phyloP scores from a whole-genome alignment of 64 coral and sea anemone genomes.

The Montipora foliosa region DNA sequence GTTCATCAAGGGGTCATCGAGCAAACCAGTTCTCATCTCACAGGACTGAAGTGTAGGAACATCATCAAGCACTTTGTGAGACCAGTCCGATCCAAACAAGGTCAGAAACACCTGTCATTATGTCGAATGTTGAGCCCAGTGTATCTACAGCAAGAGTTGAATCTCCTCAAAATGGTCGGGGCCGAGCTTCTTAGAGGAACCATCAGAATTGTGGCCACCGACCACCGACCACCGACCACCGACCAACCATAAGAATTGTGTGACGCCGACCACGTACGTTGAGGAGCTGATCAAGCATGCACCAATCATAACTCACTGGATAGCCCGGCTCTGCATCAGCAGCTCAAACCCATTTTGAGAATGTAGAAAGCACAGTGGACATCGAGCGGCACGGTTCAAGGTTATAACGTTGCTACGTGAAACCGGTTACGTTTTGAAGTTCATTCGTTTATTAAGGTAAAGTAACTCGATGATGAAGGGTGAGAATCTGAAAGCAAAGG shows the following conservation, averaged over 20 bases:
- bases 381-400: too few species aligned
- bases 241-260: background rate
- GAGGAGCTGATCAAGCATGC: background rate
- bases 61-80: background rate
- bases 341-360: background rate
- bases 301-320: background rate
- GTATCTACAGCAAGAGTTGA: background rate
- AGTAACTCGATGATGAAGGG: background rate
- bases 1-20: background rate
- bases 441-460: too few species aligned
- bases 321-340: background rate
- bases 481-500: background rate
- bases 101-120: background rate
- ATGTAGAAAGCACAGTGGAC: background rate
- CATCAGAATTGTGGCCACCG: background rate
- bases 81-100: background rate
- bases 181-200: too few species aligned
- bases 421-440: too few species aligned
- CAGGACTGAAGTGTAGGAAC: too few species aligned
- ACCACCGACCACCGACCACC: background rate
- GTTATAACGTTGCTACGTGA: too few species aligned
- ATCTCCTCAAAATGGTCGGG: background rate
- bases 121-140: background rate
- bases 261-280: background rate
- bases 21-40: background rate